These are phyloP conservation scores for Phalangium opilio DNA, from an alignment of 2,888 invertebrate species.

Conservation along the genomic window DNA sequence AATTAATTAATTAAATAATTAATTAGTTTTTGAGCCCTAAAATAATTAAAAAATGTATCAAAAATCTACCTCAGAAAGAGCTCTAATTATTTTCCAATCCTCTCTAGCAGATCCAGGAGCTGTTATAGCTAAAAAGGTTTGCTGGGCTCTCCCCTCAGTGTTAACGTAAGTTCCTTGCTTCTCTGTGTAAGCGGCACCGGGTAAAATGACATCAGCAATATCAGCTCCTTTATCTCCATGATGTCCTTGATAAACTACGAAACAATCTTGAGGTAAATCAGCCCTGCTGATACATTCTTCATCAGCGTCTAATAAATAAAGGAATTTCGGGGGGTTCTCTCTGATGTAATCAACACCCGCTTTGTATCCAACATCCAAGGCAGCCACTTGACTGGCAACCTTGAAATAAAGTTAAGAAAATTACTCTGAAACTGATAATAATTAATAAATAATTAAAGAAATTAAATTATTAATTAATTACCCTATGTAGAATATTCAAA, in stretches of 20 bases:
- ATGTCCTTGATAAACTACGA: constrained; percentile 75
- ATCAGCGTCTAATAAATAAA: constrained; percentile 90
- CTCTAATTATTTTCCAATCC: constrained; percentile 97
- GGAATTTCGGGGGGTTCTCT: constrained; percentile 51
- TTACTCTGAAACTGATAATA: too few relatives aligned
- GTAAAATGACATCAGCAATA: constrained; percentile 81
- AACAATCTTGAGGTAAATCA: constrained; percentile 61
- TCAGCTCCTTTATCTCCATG: constrained; percentile 89
- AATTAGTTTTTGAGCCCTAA: too few relatives aligned
- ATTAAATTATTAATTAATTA: too few relatives aligned
- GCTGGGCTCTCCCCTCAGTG: constrained; percentile 91
- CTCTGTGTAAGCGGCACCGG: constrained; percentile 96
- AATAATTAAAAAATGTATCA: background rate
- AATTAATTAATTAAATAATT: constrained; percentile 4
- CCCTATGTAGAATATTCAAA: constrained; percentile 83
- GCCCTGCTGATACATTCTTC: constrained; percentile 57
- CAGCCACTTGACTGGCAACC: constrained; percentile 53
- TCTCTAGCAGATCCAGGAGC: constrained; percentile 86
- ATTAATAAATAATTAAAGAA: too few relatives aligned
- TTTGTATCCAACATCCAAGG: constrained; percentile 84
- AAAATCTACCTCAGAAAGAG: constrained; percentile 67
- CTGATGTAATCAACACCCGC: constrained; percentile 43
- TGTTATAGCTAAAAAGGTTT: constrained; percentile 67
- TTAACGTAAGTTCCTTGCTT: constrained; percentile 72
- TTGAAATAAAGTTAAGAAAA: constrained; percentile 13